Conservation (phyloP, 2,888 invertebrate genomes). For the Hecatera dysodea region DNA sequence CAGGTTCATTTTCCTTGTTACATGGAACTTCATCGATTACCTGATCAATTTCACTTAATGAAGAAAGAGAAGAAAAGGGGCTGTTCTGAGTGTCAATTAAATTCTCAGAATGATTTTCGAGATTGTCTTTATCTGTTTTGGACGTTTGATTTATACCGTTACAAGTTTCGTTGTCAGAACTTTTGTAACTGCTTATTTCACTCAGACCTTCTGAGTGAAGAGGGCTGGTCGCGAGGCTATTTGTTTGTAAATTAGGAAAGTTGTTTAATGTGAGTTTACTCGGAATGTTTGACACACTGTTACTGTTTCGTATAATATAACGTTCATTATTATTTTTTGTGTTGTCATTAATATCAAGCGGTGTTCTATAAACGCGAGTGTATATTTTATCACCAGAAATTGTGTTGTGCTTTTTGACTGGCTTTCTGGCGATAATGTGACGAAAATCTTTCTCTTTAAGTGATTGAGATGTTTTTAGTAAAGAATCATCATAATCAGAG, state of each 20-base stretch:
- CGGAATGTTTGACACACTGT: slow-evolving; percentile 86
- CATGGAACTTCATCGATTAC: slow-evolving; percentile 68
- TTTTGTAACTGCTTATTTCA: slow-evolving; percentile 89
- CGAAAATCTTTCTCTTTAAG: slow-evolving; percentile 84
- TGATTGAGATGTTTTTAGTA: slow-evolving; percentile 80
- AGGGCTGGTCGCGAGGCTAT: slow-evolving; percentile 82
- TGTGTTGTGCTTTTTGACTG: slow-evolving; percentile 84
- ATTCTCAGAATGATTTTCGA: slow-evolving; percentile 64
- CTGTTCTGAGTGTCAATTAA: slow-evolving; percentile 65
- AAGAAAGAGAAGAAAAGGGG: slow-evolving; percentile 73
- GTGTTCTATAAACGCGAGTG: slow-evolving; percentile 83
- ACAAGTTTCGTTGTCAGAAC: slow-evolving; percentile 88
- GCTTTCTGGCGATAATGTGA: slow-evolving; percentile 80
- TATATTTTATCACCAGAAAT: slow-evolving; percentile 86
- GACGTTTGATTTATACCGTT: slow-evolving; percentile 75
- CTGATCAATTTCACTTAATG: slow-evolving; percentile 74
- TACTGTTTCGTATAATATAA: slow-evolving; percentile 77
- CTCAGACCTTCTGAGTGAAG: slow-evolving; percentile 83
- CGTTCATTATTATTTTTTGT: slow-evolving; percentile 69
- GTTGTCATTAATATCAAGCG: slow-evolving; percentile 68
- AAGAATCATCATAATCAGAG: slow-evolving; percentile 78
- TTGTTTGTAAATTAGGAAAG: slow-evolving; percentile 78
- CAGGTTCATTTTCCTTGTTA: slow-evolving; percentile 75
- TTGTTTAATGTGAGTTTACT: slow-evolving; percentile 81
- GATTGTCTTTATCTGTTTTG: slow-evolving; percentile 65